Conservation (phyloP, 2,113 vertebrate species). For the Pavo muticus region DNA sequence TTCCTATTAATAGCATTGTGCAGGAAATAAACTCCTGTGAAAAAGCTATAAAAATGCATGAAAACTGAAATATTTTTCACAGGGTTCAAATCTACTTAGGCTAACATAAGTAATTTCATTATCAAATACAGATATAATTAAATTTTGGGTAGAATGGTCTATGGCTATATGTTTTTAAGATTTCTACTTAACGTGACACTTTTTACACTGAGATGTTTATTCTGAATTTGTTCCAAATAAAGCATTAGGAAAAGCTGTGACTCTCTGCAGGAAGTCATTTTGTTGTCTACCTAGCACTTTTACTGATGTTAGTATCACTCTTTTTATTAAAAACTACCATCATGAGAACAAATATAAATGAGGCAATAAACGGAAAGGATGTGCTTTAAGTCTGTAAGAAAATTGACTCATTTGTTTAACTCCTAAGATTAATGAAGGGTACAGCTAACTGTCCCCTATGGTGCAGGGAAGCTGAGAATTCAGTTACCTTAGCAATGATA, state of each 20-base stretch:
- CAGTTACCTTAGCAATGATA: background rate
- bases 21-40: background rate
- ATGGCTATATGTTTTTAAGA: background rate
- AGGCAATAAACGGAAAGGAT: background rate
- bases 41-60: background rate
- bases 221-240: background rate
- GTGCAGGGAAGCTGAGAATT: background rate
- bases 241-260: background rate
- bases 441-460: background rate
- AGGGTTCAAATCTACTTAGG: background rate
- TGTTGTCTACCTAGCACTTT: background rate
- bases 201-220: background rate
- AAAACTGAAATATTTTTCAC: background rate
- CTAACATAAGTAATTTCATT: background rate
- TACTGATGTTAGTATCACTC: background rate
- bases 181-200: background rate
- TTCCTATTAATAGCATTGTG: background rate
- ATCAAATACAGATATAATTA: background rate
- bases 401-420: background rate
- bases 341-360: background rate
- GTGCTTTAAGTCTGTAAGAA: background rate
- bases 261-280: background rate
- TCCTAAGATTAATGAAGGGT: background rate
- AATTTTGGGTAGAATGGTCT: background rate
- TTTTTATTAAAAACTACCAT: background rate